Evolutionary conservation across 2,113 vertebrate species (phyloP), one percentile per base, ranked within the genome.

Genomic region (Microcebus lehilahytsara): DNA sequence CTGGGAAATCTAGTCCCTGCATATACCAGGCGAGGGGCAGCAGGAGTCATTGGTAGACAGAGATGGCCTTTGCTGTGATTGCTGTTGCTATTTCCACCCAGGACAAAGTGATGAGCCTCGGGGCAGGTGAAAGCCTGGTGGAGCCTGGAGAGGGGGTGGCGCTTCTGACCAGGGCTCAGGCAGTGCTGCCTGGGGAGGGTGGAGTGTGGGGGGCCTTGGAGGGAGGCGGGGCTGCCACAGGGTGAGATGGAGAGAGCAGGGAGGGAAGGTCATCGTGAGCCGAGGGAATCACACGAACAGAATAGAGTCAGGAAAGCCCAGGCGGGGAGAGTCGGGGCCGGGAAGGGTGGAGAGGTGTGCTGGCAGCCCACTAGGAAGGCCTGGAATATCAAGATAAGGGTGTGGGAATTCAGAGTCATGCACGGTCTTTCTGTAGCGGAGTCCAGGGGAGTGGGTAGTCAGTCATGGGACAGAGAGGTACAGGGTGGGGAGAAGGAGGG

Each of bases 351-450:
- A 71, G 81, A 77, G 89, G 72, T 75, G n/a, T 71, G 67, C 7
- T 91, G 96, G 95, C 81, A 34, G 72, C 23, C 83, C 56, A 32
- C 25, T 1, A 17, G 83, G 87, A 97, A 97, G 91, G 85, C 77
- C 94, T 92, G 88, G 69, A 60, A 88, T 30, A n/a, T 92, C 16
- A 9, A 96, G 94, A 85, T 93, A 91, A 97, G 71, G 66, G 72
- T 40, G 10, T 77, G 66, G 90, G 56, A 93, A 89, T 20, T 78
- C 0, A 14, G 71, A 67, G 72, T 64, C 87, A 71, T 0, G 10
- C 0, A 11, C 37, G 34, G 67, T 78, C 74, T 89, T 80, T 64
- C 23, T 75, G 83, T 20, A 34, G 20, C 22, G 22, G 9, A 13
- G 83, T 74, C 56, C 78, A 22, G 77, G 79, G 74, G 9, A 56